Base-by-base conservation (phyloP, 2,797 vertebrate species). In the Staurois parvus region DNA sequence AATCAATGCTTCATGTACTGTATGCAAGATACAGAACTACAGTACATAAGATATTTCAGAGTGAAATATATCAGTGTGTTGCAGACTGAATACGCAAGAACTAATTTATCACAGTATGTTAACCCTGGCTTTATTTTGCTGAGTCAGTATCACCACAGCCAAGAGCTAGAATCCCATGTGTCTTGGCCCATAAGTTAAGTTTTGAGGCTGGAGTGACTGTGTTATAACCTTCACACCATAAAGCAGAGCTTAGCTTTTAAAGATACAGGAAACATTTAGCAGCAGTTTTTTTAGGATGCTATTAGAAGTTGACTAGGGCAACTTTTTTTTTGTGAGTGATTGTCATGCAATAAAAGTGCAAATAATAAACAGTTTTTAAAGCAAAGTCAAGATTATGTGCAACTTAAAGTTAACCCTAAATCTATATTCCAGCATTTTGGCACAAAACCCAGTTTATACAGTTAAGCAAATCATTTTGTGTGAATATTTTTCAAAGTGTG, bases 21-120 rank as follows among this genome's bases (percentile, higher is more conserved):
- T 29, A 56, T 34, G 24, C 17, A 76, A 56, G 52, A 62, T 62
- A 32, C 32, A 59, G 24, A 26, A 77, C 30, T 64, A 8, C n/a
- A n/a, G n/a, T n/a, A n/a, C 56, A 77, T 15, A 9, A 62, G 2
- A 15, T 40, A 37, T 76, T 64, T 34, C 59, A 40, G 30, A 9
- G n/a, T 64, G n/a, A 77, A 64, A 37, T 64, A 77, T 77, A 34
- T 40, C 70, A 42, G 34, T 66, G n/a, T 66, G 70, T 66, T 12
- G 19, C 30, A 64, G 66, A 40, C 32, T 17, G 59, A 64, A 78
- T 67, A 45, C 24, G 17, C 3, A 40, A 26, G 26, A 78, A 67
- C 15, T 8, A 21, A 67, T 40, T 45, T 78, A 66, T 78, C 8
- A 29, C 10, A 42, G 62, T 45, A 28, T 21, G 76, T 78, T 32